These are phyloP conservation scores for Protonemura montana DNA, from an alignment of 2,888 invertebrate genomes.

Conservation along the genomic window DNA sequence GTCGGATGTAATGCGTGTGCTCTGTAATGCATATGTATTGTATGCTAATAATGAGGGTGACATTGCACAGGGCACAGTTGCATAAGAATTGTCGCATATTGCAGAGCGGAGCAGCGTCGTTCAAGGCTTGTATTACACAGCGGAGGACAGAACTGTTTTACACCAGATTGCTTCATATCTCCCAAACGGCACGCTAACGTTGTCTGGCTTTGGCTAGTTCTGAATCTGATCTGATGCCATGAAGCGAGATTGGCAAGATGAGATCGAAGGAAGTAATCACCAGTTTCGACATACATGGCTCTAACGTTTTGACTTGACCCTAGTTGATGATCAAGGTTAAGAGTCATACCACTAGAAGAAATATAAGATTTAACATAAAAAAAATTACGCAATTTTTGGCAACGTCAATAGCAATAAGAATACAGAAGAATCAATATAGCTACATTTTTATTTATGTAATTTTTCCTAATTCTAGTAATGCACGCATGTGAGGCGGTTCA, in stretches of 20 bases:
- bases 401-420: neutral
- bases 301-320: neutral
- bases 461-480: no score
- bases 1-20: neutral
- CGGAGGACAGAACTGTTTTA: neutral
- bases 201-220: neutral
- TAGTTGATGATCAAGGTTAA: neutral
- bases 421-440: neutral
- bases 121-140: slow-evolving; percentile 5
- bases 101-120: neutral
- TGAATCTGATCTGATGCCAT: neutral
- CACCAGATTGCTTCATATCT: neutral
- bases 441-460: no score
- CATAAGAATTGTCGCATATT: slow-evolving; percentile 15
- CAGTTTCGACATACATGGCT: neutral
- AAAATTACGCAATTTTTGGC: neutral
- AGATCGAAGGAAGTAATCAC: neutral
- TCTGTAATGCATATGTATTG: slow-evolving; percentile 26
- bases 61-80: slow-evolving; percentile 32
- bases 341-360: neutral
- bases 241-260: neutral
- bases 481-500: no score
- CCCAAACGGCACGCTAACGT: neutral
- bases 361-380: neutral
- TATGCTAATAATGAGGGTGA: slow-evolving; percentile 37